Evolutionary conservation across 1,140 invertebrate genomes (phyloP), one percentile per base, ranked within the genome.

Genomic region (Portunus trituberculatus): DNA sequence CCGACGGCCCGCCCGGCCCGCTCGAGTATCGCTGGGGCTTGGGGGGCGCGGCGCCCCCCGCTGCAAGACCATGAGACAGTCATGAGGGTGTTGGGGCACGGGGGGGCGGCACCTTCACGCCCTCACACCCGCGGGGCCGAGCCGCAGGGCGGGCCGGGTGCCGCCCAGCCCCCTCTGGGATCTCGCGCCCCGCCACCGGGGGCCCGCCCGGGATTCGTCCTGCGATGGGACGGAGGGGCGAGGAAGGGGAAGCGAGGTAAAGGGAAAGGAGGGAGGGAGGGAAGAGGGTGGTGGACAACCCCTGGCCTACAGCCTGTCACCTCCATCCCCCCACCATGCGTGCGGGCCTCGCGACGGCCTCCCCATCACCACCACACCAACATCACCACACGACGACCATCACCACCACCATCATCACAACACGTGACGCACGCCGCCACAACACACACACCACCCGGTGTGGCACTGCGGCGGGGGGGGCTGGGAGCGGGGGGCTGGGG

Each of bases 1-100:
- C 87, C 52, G 28, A 84, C 25, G 93, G 87, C 29, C 76, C 76
- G 67, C n/a, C n/a, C 7, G 91, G 91, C 91, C 25, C 91, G 45
- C 93, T 84, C 86, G 87, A 48, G 93, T 94, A 94, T 48, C 93
- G 93, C 93, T 94, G 93, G 14, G 93, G 93, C 45, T 94, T 94
- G 25, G 93, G 93, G 87, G 93, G 93, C 16, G 93, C 93, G 86
- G 45, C 93, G 52, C 93, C 93, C 86, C 86, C 86, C 16, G 93
- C 87, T 94, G 93, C 45, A 52, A 94, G 45, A 94, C 83, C 93
- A 94, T 46, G 89, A 94, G 59, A 94, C 76, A 84, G 83, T 93
- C 83, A 93, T 25, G 32, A 48, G 39, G 89, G 39, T 20, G 25
- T 46, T 48, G 89, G 32, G 48, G 28, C 46, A 4, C 46, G 89